These are phyloP conservation scores for Zeuzera pyrina DNA, from an alignment of 2,888 invertebrate species.

Conservation along the genomic window DNA sequence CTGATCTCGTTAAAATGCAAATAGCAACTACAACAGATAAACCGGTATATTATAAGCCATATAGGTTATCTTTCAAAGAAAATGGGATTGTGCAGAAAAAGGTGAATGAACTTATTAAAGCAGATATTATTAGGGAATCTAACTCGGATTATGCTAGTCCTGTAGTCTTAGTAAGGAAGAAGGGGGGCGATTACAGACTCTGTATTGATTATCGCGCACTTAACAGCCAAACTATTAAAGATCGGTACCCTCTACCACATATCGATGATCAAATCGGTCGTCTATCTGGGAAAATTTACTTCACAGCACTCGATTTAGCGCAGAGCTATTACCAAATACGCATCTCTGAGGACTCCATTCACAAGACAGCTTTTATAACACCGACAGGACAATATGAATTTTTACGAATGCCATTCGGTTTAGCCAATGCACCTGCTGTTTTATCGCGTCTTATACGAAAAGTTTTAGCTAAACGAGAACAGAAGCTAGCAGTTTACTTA, in stretches of 20 bases:
- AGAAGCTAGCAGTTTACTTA: conserved; percentile 10
- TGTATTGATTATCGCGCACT: conserved; percentile 23
- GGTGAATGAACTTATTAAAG: conserved; percentile 14
- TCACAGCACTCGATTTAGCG: conserved; percentile 8
- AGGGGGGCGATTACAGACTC: conserved; percentile 18
- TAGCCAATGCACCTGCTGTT: no score
- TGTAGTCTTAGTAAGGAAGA: conserved; percentile 18
- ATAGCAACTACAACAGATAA: conserved; percentile 5
- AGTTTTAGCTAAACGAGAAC: no score
- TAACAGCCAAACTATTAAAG: conserved; percentile 7
- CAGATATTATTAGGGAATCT: conserved; percentile 19
- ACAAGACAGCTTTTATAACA: conserved; percentile 9
- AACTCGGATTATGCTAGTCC: conserved; percentile 19
- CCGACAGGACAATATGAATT: no score
- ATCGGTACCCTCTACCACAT: conserved; percentile 5
- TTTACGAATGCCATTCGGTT: no score
- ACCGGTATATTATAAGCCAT: conserved; percentile 10
- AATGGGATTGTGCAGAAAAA: conserved; percentile 13
- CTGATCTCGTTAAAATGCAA: conserved; percentile 3
- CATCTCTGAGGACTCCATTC: conserved; percentile 1
- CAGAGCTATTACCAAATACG: conserved; percentile 8
- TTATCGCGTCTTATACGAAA: no score
- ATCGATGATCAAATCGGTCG: conserved; percentile 6
- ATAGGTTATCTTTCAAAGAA: conserved; percentile 13
- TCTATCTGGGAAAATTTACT: conserved; percentile 5